Conservation (phyloP, 2,888 invertebrate species). For the Orthonevra nobilis region DNA sequence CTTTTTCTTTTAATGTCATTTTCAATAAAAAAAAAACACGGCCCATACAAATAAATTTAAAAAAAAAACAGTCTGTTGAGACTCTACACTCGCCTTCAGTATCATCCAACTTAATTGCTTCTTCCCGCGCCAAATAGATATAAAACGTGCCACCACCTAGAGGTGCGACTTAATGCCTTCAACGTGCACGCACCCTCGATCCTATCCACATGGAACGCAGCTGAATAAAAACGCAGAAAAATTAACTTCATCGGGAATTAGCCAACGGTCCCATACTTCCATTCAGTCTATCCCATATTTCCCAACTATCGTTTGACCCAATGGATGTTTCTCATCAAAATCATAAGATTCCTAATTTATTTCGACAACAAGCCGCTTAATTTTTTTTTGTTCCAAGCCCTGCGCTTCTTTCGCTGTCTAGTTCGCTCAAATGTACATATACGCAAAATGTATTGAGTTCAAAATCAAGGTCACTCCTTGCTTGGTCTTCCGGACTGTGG, state of each 20-base stretch:
- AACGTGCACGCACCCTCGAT: conserved; percentile 37
- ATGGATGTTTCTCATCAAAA: conserved; percentile 63
- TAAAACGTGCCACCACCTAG: conserved; percentile 24
- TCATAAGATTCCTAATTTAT: conserved; percentile 56
- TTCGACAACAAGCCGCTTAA: conserved; percentile 44
- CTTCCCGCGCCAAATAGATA: background rate
- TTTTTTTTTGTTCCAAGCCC: too few relatives aligned
- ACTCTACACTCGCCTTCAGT: too few relatives aligned
- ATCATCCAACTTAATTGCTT: background rate
- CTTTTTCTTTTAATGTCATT: too few relatives aligned
- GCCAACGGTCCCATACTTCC: background rate
- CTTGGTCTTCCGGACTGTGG: conserved; percentile 2
- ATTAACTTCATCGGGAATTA: background rate
- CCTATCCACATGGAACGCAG: conserved; percentile 47
- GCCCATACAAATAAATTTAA: too few relatives aligned
- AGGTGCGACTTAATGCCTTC: conserved; percentile 61
- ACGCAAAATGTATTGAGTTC: conserved; percentile 45
- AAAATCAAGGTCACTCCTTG: conserved; percentile 64
- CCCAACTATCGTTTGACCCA: conserved; percentile 47
- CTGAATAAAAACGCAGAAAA: background rate
- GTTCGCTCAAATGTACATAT: background rate
- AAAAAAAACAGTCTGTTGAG: too few relatives aligned
- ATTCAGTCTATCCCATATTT: conserved; percentile 33
- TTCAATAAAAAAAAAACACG: too few relatives aligned
- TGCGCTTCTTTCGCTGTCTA: too few relatives aligned